Base-by-base conservation (phyloP, 2,797 vertebrate genomes). In the Enteromius argenteus region DNA sequence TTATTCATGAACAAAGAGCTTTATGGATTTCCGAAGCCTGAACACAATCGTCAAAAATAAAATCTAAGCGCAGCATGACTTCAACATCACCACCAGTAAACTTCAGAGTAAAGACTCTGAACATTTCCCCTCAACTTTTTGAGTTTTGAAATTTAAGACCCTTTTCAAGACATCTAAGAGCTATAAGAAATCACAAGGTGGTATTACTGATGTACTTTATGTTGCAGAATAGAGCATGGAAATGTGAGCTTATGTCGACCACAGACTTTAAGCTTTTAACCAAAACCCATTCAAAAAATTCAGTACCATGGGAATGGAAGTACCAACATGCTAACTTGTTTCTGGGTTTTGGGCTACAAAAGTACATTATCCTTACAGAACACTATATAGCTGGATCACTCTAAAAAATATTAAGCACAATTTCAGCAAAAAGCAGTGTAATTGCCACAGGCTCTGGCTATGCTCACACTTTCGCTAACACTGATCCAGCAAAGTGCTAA, bases 401-500 rank as follows among this genome's bases (percentile, higher is more conserved):
- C n/a, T 23, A 27, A 11, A 23, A 58, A 23, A 23, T 23, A 23
- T 11, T 58, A 58, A 58, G 53, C 53, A 23, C 21, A 10, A 4
- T 58, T 58, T 58, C 10, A 58, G 56, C 56, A 23, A 23, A 58
- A 23, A 58, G n/a, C 56, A 23, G 56, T 10, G 21, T 23, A 58
- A 23, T 56, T n/a, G 53, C 49, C 79, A 78, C 21, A 49, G 73
- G 44, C 80, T 67, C 32, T 79, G 75, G 79, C 53, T 39, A 78
- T 56, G 84, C 73, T 81, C 73, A 76, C 62, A 77, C 51, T 27
- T 69, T 51, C 32, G 7, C 64, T 39, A 73, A 49, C 30, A 21
- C 72, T 51, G 53, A 71, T 69, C 64, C 72, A 76, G 42, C 23
- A 46, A 19, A 68, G 79, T 0, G 6, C 80, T 64, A 53, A 79